Evolutionary conservation across 2,113 vertebrate genomes (phyloP).

Genomic region (Mustela lutreola): DNA sequence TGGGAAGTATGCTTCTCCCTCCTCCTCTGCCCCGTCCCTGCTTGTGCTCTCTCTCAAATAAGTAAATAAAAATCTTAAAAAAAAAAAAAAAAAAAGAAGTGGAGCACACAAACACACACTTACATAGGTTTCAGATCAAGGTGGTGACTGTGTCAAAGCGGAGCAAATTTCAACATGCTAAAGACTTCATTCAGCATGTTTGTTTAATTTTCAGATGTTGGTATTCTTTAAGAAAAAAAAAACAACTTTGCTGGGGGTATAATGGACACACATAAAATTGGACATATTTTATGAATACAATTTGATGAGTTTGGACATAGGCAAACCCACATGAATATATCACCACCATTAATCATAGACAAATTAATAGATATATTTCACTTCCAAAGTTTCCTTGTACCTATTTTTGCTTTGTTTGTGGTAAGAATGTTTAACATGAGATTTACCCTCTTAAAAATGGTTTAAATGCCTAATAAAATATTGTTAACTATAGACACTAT

Average conservation of each 20-base stretch:
- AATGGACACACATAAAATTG: not conserved
- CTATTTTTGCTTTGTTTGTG: not conserved
- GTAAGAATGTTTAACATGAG: not conserved
- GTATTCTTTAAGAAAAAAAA: not conserved
- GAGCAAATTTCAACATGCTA: not conserved
- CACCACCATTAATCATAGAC: not conserved
- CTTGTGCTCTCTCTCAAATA: too few relatives aligned
- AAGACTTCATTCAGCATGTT: not conserved
- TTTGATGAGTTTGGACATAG: not conserved
- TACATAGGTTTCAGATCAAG: not conserved
- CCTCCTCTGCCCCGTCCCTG: too few relatives aligned
- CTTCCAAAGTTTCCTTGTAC: not conserved
- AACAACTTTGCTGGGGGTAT: not conserved
- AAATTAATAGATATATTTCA: not conserved
- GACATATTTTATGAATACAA: not conserved
- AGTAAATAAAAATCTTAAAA: too few relatives aligned
- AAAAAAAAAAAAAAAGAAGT: not conserved
- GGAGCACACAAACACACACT: not conserved
- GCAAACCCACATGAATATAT: not conserved
- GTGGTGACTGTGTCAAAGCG: not conserved
- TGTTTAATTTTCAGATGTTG: not conserved
- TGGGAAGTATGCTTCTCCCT: too few relatives aligned
- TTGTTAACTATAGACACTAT: not conserved
- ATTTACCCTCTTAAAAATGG: not conserved
- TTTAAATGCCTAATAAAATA: not conserved